Conservation (phyloP, 30 jellyfish, hydroid and myxozoan genomes). For the Clytia hemisphaerica region DNA sequence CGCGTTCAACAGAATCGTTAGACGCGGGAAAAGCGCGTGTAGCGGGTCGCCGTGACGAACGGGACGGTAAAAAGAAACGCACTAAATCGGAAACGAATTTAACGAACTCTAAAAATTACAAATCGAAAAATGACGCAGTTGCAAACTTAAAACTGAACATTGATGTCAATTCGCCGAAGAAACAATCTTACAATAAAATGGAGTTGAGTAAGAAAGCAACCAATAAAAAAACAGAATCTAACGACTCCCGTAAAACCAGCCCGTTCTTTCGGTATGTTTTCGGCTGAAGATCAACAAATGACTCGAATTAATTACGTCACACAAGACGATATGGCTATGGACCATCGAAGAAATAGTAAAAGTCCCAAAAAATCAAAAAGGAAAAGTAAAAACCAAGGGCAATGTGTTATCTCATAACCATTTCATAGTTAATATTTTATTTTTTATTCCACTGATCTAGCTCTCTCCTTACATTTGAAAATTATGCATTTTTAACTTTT, state of each 20-base stretch:
- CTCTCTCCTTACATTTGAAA: too few species aligned
- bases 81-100: slow-evolving; percentile 85
- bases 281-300: slow-evolving; percentile 70
- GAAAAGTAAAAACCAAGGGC: slow-evolving; percentile 46
- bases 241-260: slow-evolving; percentile 63
- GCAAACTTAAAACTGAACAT: slow-evolving; percentile 52
- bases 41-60: slow-evolving; percentile 84
- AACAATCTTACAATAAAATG: slow-evolving; percentile 39
- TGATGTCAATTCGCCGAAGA: slow-evolving; percentile 66
- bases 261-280: slow-evolving; percentile 71
- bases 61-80: slow-evolving; percentile 58
- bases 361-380: slow-evolving; percentile 45
- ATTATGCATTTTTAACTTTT: too few species aligned
- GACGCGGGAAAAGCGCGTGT: slow-evolving; percentile 88
- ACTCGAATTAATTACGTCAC: slow-evolving; percentile 89
- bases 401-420: slow-evolving; percentile 62
- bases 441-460: too few species aligned
- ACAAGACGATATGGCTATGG: slow-evolving; percentile 92
- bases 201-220: slow-evolving; percentile 66
- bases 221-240: slow-evolving; percentile 33
- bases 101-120: slow-evolving; percentile 31
- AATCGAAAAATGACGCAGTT: slow-evolving; percentile 51
- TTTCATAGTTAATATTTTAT: too few species aligned
- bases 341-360: slow-evolving; percentile 44
- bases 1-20: slow-evolving; percentile 74